These are phyloP conservation scores for Pristionchus japonicus DNA, from an alignment of 2,888 invertebrate species.

Conservation along the genomic window DNA sequence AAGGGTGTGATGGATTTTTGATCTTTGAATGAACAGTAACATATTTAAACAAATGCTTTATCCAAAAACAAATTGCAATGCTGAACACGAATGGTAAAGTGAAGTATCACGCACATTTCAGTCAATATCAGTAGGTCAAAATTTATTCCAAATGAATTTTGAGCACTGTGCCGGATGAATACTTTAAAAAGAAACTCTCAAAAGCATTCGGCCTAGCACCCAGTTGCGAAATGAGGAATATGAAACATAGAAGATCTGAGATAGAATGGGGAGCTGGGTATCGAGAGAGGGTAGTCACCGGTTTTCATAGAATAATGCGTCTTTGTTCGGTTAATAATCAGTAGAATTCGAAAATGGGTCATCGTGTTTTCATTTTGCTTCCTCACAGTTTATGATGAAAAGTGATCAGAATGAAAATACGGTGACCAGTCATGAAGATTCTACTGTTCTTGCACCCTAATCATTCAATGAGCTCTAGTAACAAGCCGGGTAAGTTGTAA, in stretches of 20 bases:
- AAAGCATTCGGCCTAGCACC: not conserved
- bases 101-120: not conserved
- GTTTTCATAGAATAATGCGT: not conserved
- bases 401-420: too few relatives aligned
- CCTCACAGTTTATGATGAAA: too few relatives aligned
- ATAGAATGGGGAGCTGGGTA: slow-evolving; percentile 13
- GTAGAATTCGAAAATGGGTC: too few relatives aligned
- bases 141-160: not conserved
- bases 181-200: too few relatives aligned
- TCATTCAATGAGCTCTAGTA: not conserved
- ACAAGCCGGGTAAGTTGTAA: not conserved
- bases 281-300: not conserved
- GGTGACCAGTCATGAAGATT: too few relatives aligned
- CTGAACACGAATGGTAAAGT: not conserved
- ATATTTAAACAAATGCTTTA: too few relatives aligned
- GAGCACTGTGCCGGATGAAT: not conserved
- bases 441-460: not conserved
- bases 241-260: not conserved
- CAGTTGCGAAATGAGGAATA: not conserved
- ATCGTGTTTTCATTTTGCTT: too few relatives aligned
- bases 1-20: too few relatives aligned
- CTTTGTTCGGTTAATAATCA: not conserved
- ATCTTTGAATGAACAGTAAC: too few relatives aligned
- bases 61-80: not conserved
- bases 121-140: not conserved